These are phyloP conservation scores for Scytalopus superciliaris DNA, from an alignment of 2,113 vertebrate species.

Conservation along the genomic window DNA sequence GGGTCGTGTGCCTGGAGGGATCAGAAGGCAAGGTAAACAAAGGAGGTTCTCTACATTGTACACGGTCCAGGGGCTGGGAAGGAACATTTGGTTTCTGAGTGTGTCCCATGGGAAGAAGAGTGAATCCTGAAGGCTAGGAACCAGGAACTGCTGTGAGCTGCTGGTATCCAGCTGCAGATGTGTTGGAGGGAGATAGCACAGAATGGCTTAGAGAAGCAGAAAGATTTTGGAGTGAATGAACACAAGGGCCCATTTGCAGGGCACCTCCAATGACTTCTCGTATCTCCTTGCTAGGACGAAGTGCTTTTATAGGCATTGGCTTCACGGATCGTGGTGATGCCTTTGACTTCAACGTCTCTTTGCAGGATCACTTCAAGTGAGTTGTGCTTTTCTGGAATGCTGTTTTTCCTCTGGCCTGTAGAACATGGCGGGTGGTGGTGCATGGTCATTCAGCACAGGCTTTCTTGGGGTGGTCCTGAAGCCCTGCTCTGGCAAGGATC, in stretches of 20 bases:
- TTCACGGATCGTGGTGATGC: conserved; percentile 94
- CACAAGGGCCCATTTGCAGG: neutral
- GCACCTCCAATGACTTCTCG: neutral
- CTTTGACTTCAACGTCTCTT: conserved; percentile 97
- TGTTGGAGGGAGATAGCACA: neutral
- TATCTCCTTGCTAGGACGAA: conserved; percentile 81
- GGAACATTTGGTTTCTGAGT: neutral
- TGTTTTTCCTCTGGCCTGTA: neutral
- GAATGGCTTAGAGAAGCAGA: neutral
- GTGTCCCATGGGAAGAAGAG: accelerated
- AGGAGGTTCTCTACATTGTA: neutral
- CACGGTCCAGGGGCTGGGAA: neutral
- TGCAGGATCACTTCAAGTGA: conserved; percentile 99
- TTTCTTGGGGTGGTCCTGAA: neutral
- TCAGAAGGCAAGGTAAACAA: neutral
- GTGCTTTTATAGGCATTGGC: conserved; percentile 95
- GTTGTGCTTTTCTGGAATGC: conserved; percentile 33
- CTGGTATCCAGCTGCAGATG: neutral
- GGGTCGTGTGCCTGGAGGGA: neutral
- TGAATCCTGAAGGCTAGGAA: neutral
- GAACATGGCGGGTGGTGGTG: neutral
- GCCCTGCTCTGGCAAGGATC: neutral
- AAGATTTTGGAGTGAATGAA: neutral
- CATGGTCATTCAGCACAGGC: neutral
- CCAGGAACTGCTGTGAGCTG: neutral